Evolutionary conservation across 2,797 vertebrate species (phyloP), one percentile per base, ranked within the genome.

Genomic region (Psittacula derbiana): DNA sequence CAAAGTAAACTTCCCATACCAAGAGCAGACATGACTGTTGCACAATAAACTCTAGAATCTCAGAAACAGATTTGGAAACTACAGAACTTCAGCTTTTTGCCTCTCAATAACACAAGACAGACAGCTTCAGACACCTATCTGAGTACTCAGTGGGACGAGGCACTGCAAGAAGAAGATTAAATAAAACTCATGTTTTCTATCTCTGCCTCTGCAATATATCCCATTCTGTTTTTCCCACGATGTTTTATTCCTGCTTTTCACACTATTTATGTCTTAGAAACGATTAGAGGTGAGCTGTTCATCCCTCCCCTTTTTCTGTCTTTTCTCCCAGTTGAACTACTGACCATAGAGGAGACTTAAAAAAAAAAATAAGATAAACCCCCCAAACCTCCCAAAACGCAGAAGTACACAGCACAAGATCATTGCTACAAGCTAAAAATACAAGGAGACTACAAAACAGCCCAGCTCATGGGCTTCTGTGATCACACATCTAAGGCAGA

Each of bases 401-500:
- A 74, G 53, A 91, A 74, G 30, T 25, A 43, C 23, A 38, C 24
- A 61, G 23, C 28, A 64, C 50, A 65, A 82, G 73, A 61, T 49
- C 70, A n/a, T 47, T n/a, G 30, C 73, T 90, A 21, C 28, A 70
- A 79, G 52, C 86, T 46, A 83, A 83, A 81, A 90, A 90, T 70
- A 80, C 16, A 72, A 69, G 55, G 13, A 31, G 30, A 84, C 44
- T 87, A 89, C 52, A 81, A 67, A 82, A 70, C 71, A 92, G 60
- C 28, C 70, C 46, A 53, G 33, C 12, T 46, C 65, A 16, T 11
- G 53, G 79, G 58, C 50, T 85, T 65, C 90, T 75, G 40, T 79
- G 64, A 92, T 82, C 71, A 73, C 40, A 90, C 27, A 67, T 88
- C 81, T 89, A 52, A 96, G 65, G 79, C 93, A 95, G 82, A 78